A percentile compares a stretch with the other conserved stretches of the same genome.
Evolutionary conservation across 2,113 vertebrate species (phyloP).

Genomic region (Pachyramphus minor): DNA sequence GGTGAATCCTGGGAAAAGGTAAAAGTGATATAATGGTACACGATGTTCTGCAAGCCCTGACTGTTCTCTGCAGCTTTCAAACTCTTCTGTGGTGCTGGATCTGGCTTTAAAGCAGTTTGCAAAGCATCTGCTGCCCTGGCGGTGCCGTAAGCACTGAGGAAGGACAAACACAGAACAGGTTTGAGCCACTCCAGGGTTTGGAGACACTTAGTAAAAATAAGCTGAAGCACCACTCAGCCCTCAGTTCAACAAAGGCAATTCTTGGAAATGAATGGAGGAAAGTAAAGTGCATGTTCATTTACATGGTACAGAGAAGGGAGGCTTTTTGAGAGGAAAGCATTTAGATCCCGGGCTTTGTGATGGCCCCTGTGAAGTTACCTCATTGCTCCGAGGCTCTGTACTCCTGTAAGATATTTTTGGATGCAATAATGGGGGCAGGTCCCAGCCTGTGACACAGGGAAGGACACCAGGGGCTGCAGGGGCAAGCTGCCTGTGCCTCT

Average conservation of each 20-base stretch:
- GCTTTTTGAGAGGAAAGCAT: background rate
- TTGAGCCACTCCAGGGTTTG: background rate
- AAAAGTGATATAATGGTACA: fast-evolving
- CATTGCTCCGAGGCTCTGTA: fast-evolving
- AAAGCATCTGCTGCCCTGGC: background rate
- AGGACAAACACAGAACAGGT: background rate
- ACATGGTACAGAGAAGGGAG: background rate
- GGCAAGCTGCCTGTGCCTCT: background rate
- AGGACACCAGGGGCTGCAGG: background rate
- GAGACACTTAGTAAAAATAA: background rate
- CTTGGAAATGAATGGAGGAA: background rate
- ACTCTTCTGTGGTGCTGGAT: background rate
- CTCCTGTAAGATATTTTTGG: background rate
- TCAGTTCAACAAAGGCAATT: background rate
- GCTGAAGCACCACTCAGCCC: constrained; percentile 25
- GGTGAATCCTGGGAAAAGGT: background rate
- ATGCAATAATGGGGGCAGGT: fast-evolving
- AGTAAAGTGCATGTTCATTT: background rate
- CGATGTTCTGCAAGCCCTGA: background rate
- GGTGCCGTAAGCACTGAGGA: background rate
- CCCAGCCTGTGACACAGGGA: fast-evolving
- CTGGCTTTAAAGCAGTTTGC: background rate
- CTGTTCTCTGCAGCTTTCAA: background rate
- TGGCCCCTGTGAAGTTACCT: background rate
- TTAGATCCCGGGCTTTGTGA: fast-evolving